Conservation (phyloP, 2,113 vertebrate genomes). For the Calyptomena viridis region DNA sequence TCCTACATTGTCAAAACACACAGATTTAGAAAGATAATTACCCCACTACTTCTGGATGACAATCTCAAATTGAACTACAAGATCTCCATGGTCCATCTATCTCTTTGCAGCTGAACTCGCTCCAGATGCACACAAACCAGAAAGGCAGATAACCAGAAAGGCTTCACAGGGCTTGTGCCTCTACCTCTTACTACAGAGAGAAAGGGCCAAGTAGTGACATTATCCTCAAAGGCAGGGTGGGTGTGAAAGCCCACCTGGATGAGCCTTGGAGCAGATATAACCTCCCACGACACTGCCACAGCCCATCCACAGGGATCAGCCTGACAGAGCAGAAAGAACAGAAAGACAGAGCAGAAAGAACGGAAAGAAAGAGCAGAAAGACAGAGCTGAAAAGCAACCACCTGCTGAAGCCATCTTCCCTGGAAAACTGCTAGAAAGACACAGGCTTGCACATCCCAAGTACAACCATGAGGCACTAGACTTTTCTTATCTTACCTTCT, state of each 20-base stretch:
- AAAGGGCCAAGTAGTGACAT: fast-evolving
- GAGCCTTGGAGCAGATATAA: not conserved
- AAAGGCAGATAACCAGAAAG: not conserved
- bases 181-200: not conserved
- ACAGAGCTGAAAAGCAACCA: not conserved
- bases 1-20: not conserved
- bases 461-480: fast-evolving
- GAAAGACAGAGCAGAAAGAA: not conserved
- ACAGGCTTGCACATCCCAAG: not conserved
- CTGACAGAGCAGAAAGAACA: not conserved
- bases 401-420: not conserved
- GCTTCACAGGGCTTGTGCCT: not conserved
- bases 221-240: fast-evolving
- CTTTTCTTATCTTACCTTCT: not conserved
- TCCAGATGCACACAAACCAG: not conserved
- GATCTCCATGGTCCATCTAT: not conserved
- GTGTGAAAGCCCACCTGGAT: not conserved
- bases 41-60: not conserved
- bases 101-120: not conserved
- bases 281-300: not conserved
- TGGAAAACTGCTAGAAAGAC: not conserved
- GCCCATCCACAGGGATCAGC: not conserved
- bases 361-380: not conserved
- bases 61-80: not conserved
- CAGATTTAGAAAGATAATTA: not conserved